These are phyloP conservation scores for Acrocephalus arundinaceus DNA, from an alignment of 2,113 vertebrate genomes.

Conservation along the genomic window DNA sequence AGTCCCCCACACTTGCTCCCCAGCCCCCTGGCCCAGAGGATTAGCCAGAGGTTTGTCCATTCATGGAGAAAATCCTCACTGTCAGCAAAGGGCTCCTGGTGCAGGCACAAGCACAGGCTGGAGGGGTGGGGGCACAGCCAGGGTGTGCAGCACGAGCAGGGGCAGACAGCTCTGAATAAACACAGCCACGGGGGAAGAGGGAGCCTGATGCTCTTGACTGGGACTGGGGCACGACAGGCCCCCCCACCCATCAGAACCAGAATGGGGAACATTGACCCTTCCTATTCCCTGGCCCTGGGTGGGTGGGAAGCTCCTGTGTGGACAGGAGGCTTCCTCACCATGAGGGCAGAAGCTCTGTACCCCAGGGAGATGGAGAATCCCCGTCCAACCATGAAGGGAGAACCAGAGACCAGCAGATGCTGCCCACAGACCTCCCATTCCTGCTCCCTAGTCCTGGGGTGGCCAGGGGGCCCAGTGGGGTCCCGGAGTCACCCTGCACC, in stretches of 20 bases:
- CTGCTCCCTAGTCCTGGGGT: background rate
- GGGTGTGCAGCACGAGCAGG: background rate
- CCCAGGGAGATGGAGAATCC: background rate
- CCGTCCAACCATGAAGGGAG: accelerated
- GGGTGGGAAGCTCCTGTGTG: background rate
- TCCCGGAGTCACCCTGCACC: background rate
- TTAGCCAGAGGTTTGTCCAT: background rate
- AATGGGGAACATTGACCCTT: background rate
- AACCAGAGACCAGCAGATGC: background rate
- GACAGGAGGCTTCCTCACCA: background rate
- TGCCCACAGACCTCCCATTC: too few relatives aligned
- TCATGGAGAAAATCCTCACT: background rate
- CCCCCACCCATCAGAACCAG: background rate
- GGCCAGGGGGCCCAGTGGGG: accelerated
- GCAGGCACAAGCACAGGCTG: background rate
- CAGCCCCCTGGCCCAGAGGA: background rate
- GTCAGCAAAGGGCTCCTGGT: slow-evolving; percentile 37
- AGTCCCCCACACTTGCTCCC: background rate
- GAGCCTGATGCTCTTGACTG: background rate
- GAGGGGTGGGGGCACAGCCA: background rate
- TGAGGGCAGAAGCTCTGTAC: background rate
- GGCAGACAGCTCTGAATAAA: background rate
- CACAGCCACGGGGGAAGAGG: accelerated
- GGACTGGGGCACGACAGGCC: background rate
- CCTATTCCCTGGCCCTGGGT: background rate